Base-by-base conservation (phyloP, 2,888 invertebrate genomes). In the Graphium colonna region DNA sequence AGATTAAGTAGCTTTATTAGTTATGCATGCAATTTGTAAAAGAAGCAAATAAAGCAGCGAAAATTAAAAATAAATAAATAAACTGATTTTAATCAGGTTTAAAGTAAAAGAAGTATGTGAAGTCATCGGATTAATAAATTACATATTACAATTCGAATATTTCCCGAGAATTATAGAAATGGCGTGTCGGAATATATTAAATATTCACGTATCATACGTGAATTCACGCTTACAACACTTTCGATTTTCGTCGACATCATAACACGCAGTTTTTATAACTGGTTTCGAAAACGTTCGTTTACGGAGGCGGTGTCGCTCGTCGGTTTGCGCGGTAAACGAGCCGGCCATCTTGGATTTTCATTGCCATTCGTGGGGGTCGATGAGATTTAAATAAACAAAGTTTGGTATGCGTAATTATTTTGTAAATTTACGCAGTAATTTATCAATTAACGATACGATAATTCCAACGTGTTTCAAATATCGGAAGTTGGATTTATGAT, bases 181-280 rank as follows among this genome's bases (percentile, higher is more conserved):
- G 41, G 18, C 13, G 28, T 40, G 44, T 31, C 39, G 28, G 45
- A 45, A 40, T 17, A 40, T 17, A 48, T 53, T 43, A 38, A 26
- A 38, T 38, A 43, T 52, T 39, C 39, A 38, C n/a, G n/a, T n/a
- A 38, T 16, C 12, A 47, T 46, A 40, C 33, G 13, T 44, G 17
- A 16, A 17, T 13, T 33, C 33, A 33, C 33, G 41, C 8, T 39
- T 21, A 36, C 31, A 43, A 26, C 51, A 53, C 48, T 48, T 48
- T 53, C 48, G 48, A 28, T 43, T 15, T 26, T 15, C 39, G 38
- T 42, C 48, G 48, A 48, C 43, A 48, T 48, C 43, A 53, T 38
- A 52, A 36, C 43, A 18, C 8, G 36, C 36, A 31, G 33, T 43
- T 47, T 8, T 47, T 28, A 38, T 8, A 43, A 53, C 49, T 12